Base-by-base conservation (phyloP, 2,113 vertebrate genomes). In the Pipa parva region DNA sequence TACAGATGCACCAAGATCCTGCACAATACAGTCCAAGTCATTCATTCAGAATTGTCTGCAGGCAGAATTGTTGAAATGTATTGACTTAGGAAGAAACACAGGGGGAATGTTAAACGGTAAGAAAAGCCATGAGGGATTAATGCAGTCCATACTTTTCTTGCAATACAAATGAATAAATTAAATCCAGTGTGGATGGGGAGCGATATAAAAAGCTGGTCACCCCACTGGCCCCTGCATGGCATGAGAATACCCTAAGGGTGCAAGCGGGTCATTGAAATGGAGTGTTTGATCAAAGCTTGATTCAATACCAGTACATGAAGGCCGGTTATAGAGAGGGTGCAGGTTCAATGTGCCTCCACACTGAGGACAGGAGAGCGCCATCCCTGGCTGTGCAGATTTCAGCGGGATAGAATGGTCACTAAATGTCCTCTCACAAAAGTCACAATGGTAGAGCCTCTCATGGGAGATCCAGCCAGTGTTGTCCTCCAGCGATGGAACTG, bases 401-500 rank as follows among this genome's bases (percentile, higher is more conserved):
- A 4, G 27, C 27, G 4, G 54, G 28, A 11, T 36, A 28, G 20
- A 25, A 13, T 18, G 27, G 12, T 58, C 42, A 7, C 54, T 59
- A 42, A 58, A 67, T 39, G 37, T 58, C 42, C 42, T 27, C 52
- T 67, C 63, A 26, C 63, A 67, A 18, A 67, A 54, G 54, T 67
- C 54, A 8, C 63, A 67, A 27, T 59, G 63, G 17, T 36, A 27
- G 1, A 58, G 2, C 42, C 22, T 29, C 27, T 49, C 39, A 0
- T n/a, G 63, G 8, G 25, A 5, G 18, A 18, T 36, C 54, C 63
- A 67, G 13, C 58, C 63, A 2, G 22, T 29, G 12, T 13, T 27
- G 1, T 46, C 27, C 5, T 36, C 27, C 1, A 20, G 11, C 17
- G 26, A 20, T 4, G 24, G 39, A 20, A 31, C 25, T 5, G 17